These are phyloP conservation scores for Caenorhabditis sp. DNA, from an alignment of 2,888 invertebrate genomes.

Conservation along the genomic window DNA sequence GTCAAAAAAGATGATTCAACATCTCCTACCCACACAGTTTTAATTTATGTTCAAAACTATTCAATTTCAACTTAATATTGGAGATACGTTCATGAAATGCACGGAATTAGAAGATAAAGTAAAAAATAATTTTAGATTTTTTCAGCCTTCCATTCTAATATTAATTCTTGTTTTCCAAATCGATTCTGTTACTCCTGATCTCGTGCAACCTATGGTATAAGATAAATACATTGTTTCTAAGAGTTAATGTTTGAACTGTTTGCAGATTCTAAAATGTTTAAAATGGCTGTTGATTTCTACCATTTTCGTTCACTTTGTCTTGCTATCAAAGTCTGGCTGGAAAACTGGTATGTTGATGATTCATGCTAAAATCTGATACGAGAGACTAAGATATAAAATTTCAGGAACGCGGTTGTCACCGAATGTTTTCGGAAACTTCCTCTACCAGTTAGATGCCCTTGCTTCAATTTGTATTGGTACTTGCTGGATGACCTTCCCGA, in stretches of 20 bases:
- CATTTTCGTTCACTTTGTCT: conserved; percentile 57
- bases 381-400: no score
- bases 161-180: conserved; percentile 70
- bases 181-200: conserved; percentile 64
- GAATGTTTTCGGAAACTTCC: conserved; percentile 70
- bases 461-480: conserved; percentile 76
- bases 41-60: no score
- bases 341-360: conserved; percentile 69
- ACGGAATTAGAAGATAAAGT: no score
- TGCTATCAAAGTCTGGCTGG: conserved; percentile 69
- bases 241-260: conserved; percentile 3
- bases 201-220: conserved; percentile 58
- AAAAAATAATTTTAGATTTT: conserved; percentile 3
- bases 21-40: no score
- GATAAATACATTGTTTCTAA: background rate
- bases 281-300: conserved; percentile 63
- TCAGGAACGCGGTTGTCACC: conserved; percentile 49
- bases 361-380: no score
- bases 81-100: no score
- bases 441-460: conserved; percentile 77
- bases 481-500: conserved; percentile 76
- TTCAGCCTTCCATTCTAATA: conserved; percentile 67
- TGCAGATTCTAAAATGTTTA: conserved; percentile 59
- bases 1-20: no score
- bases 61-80: no score